Evolutionary conservation across 2,888 invertebrate species (phyloP).

Genomic region (Parasteatoda lunata): DNA sequence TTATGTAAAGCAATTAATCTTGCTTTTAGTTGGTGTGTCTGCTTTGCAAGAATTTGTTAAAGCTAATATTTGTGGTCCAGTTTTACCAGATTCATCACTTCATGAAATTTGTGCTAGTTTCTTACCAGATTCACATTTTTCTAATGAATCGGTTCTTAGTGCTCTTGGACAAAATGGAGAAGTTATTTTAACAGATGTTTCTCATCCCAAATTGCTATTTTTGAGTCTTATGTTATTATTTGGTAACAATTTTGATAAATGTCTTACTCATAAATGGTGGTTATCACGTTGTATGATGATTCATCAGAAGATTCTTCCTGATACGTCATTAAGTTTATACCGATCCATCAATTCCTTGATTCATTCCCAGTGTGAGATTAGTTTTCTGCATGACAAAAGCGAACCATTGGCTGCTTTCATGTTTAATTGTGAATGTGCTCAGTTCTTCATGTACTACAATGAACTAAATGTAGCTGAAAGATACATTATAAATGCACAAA

Average conservation of each 20-base stretch:
- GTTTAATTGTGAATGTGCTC: constrained; percentile 79
- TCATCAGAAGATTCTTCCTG: constrained; percentile 86
- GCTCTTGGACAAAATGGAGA: constrained; percentile 73
- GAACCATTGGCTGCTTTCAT: constrained; percentile 72
- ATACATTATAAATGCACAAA: constrained; percentile 80
- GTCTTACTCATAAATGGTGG: constrained; percentile 81
- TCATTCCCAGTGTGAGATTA: constrained; percentile 49
- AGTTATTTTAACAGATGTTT: constrained; percentile 71
- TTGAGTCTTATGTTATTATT: constrained; percentile 73
- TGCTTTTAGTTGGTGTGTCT: constrained; percentile 77
- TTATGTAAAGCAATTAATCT: constrained; percentile 16
- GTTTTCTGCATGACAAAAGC: constrained; percentile 11
- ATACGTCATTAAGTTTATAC: constrained; percentile 78
- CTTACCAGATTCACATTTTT: not conserved
- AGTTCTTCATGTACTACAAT: constrained; percentile 84
- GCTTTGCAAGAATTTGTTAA: constrained; percentile 84
- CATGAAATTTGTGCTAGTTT: constrained; percentile 33
- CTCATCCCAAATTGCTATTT: constrained; percentile 76
- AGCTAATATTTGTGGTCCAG: constrained; percentile 87
- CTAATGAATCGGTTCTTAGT: constrained; percentile 1
- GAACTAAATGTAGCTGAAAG: constrained; percentile 83
- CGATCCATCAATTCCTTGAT: constrained; percentile 71
- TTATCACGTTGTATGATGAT: constrained; percentile 82
- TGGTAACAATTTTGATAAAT: constrained; percentile 61
- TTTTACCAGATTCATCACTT: constrained; percentile 32